Percentiles rank a stretch among this genome's conserved stretches.
Evolutionary conservation across 2,888 invertebrate genomes (phyloP).

Genomic region (Myathropa florea): DNA sequence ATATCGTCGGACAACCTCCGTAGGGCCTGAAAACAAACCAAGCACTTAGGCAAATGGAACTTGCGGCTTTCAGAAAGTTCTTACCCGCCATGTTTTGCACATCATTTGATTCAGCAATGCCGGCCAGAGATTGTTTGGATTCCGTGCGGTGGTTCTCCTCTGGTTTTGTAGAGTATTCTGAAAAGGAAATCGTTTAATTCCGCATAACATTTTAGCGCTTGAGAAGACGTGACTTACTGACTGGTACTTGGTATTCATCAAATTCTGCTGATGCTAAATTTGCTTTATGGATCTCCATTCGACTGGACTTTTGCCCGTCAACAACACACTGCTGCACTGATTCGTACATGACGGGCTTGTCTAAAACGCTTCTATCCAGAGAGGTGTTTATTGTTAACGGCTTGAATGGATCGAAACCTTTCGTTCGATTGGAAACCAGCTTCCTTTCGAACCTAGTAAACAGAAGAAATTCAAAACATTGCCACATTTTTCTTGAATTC

Average conservation of each 20-base stretch:
- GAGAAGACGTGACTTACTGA: constrained; percentile 73
- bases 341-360: constrained; percentile 59
- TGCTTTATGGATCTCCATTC: constrained; percentile 79
- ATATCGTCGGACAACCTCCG: constrained; percentile 77
- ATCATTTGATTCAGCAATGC: constrained; percentile 76
- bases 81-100: constrained; percentile 72
- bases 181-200: neutral
- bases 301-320: constrained; percentile 77
- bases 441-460: constrained; percentile 77
- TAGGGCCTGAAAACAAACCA: constrained; percentile 35
- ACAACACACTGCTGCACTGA: constrained; percentile 73
- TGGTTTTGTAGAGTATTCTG: constrained; percentile 62
- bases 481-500: neutral
- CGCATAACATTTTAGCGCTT: neutral
- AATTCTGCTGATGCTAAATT: constrained; percentile 76
- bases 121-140: constrained; percentile 75
- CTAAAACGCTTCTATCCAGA: constrained; percentile 40
- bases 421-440: constrained; percentile 78
- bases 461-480: neutral
- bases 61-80: neutral
- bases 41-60: neutral
- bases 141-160: constrained; percentile 69
- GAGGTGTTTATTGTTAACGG: constrained; percentile 78
- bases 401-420: constrained; percentile 79
- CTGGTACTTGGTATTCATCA: constrained; percentile 74